Conservation (phyloP, 1,140 invertebrate species). For the Dreissena rostriformis region DNA sequence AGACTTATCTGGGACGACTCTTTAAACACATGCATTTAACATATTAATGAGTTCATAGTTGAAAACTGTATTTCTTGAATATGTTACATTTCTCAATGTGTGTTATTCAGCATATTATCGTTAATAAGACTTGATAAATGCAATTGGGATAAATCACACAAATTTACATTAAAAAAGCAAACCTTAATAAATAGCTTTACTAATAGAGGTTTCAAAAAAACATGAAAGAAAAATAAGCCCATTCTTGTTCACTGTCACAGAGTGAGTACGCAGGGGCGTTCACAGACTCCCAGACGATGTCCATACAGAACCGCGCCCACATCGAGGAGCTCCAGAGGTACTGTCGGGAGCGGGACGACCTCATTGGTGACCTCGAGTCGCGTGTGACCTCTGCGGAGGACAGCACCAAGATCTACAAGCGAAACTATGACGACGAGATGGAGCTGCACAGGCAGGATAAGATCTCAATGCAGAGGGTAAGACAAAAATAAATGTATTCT, state of each 20-base stretch:
- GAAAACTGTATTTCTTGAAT: too few species aligned
- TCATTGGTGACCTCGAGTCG: constrained; percentile 48
- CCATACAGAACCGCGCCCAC: constrained; percentile 45
- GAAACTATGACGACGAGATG: constrained; percentile 46
- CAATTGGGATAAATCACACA: too few species aligned
- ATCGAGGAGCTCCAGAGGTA: constrained; percentile 55
- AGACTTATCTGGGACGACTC: too few species aligned
- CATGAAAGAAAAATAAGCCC: too few species aligned
- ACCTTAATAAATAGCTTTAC: too few species aligned
- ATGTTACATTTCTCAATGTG: too few species aligned
- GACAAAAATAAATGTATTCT: background rate
- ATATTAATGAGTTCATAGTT: too few species aligned
- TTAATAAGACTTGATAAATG: too few species aligned
- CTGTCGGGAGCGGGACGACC: constrained; percentile 52
- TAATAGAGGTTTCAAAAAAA: too few species aligned
- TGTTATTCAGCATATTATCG: too few species aligned
- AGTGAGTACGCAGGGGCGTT: constrained; percentile 47
- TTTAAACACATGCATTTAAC: too few species aligned
- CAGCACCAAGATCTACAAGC: constrained; percentile 48
- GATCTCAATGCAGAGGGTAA: constrained; percentile 46
- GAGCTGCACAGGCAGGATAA: constrained; percentile 54
- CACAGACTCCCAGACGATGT: constrained; percentile 41
- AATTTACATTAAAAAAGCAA: too few species aligned
- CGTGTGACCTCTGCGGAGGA: constrained; percentile 38
- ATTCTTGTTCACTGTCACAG: background rate